Base-by-base conservation (phyloP, 2,113 vertebrate genomes). In the Corythornis madagascariensis region DNA sequence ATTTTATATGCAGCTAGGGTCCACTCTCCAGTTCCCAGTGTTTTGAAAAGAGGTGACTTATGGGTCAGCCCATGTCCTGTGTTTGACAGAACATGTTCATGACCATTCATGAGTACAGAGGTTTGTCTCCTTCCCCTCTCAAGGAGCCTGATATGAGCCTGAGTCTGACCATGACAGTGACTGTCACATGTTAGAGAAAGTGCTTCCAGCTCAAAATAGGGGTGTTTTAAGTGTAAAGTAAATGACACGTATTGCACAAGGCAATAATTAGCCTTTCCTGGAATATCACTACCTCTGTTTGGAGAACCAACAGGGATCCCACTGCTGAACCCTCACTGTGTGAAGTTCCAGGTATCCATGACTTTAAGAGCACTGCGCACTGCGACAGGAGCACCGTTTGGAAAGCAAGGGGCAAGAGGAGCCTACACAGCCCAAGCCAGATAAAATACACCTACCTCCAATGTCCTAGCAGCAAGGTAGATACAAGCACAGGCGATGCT, bases 11-110 rank as follows among this genome's bases (percentile, higher is more conserved):
- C 29, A 80, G 3, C 16, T 9, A 61, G 7, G 4, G 10, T 76
- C 28, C 4, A 2, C 56, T 85, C 9, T 56, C 15, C 26, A 35
- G 0, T 38, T 63, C 7, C 5, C 3, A 21, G 17, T 0, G 2
- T 38, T 84, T 90, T 90, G 22, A 28, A 66, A 45, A 72, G 17
- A 20, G 5, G 22, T 63, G 22, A 60, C 8, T 31, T 53, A 15
- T 2, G 9, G 42, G 26, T 16, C 42, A 73, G 31, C 28, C 38
- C 9, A 3, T 63, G 48, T 9, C 20, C 16, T 83, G 6, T 40
- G 11, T n/a, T 65, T 29, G 28, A 43, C 16, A 71, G 16, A 20
- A n/a, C 3, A 13, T 42, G 6, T 43, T 28, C 1, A 0, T 43
- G 66, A 18, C 24, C 28, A 14, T 11, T 64, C 3, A 2, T 20